Conservation (phyloP, 1,140 invertebrate species). For the Bombus turneri region DNA sequence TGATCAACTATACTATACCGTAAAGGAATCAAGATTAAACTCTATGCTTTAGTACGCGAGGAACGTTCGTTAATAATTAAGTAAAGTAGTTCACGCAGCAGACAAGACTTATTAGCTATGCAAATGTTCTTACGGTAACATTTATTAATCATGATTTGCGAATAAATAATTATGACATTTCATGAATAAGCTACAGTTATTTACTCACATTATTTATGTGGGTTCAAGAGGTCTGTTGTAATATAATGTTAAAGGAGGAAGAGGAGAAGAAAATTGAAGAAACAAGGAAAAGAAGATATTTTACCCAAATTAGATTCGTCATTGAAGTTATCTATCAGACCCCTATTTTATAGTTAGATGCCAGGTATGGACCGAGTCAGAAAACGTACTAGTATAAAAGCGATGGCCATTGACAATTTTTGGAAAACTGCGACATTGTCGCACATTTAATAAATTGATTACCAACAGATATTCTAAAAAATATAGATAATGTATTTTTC, state of each 20-base stretch:
- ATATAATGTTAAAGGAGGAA: background rate
- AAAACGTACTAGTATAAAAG: background rate
- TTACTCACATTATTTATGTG: background rate
- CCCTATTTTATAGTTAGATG: background rate
- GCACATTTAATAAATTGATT: background rate
- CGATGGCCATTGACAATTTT: background rate
- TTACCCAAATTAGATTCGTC: background rate
- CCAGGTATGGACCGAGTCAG: background rate
- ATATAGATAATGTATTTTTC: background rate
- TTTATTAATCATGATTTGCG: constrained; percentile 1
- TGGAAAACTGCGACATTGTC: background rate
- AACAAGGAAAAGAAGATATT: background rate
- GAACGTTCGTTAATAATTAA: background rate
- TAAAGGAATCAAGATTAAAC: no score
- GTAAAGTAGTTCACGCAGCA: background rate
- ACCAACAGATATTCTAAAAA: background rate
- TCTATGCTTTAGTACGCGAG: background rate
- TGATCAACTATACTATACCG: no score
- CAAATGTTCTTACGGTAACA: background rate
- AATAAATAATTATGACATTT: background rate
- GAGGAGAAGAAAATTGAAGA: background rate
- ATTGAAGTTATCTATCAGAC: background rate
- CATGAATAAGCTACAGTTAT: background rate
- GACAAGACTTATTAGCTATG: background rate
- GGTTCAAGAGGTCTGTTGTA: background rate